Conservation (phyloP, 2,113 vertebrate genomes). For the Triplophysa siluroides region DNA sequence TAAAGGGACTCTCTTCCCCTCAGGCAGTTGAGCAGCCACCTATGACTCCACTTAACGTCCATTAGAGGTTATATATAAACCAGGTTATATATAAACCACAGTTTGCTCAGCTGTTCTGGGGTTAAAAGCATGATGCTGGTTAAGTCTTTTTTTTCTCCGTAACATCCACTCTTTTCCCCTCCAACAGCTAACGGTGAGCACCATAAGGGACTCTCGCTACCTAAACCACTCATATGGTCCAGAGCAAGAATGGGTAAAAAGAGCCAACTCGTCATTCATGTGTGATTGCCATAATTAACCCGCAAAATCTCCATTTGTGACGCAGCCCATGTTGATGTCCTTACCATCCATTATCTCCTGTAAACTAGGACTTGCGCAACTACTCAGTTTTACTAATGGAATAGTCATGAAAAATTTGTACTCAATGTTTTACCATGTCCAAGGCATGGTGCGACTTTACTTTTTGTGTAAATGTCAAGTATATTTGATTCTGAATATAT, state of each 20-base stretch:
- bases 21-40: conserved; percentile 12
- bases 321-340: conserved; percentile 52
- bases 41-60: neutral
- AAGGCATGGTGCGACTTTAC: too few species aligned
- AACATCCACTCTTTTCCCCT: conserved; percentile 65
- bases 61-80: neutral
- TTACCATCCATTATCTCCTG: conserved; percentile 42
- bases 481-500: too few species aligned
- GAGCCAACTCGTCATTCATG: conserved; percentile 50
- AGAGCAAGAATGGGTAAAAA: conserved; percentile 68
- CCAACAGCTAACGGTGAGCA: conserved; percentile 72
- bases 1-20: conserved; percentile 6
- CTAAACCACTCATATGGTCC: conserved; percentile 68
- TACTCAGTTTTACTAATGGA: too few species aligned
- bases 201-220: conserved; percentile 65
- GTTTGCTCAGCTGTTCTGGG: conserved; percentile 14
- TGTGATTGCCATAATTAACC: conserved; percentile 53
- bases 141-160: conserved; percentile 44
- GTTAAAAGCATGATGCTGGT: neutral
- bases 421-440: too few species aligned
- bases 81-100: conserved; percentile 1
- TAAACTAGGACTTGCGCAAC: neutral
- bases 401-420: too few species aligned
- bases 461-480: too few species aligned
- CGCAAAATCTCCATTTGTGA: conserved; percentile 36